Base-by-base conservation (phyloP, 2,888 invertebrate genomes). In the Lepeophtheirus nordmannii region DNA sequence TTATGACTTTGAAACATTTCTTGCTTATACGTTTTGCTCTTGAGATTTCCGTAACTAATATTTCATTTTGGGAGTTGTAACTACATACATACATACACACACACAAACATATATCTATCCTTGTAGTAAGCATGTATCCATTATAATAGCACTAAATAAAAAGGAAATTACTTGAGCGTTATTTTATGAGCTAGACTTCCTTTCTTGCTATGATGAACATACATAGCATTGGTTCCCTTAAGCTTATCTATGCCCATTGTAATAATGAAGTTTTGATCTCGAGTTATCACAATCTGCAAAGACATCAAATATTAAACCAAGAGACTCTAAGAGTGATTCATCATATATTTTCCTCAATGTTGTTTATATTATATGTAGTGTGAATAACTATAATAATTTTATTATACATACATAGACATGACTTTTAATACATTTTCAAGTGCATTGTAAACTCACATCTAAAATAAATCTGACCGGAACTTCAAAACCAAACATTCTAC, bases 151-250 rank as follows among this genome's bases (percentile, higher is more conserved):
- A 30, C 30, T 22, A 10, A 60, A 60, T 23, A 38, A 37, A 17
- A 60, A 23, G 30, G 20, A 20, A 38, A 20, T 20, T 62, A 62
- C 62, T 62, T 62, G 10, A 62, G 40, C 14, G 20, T 23, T 17
- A 62, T 40, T 40, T 62, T 62, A 40, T 62, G 62, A 11, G 39
- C 14, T 20, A 62, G 23, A 37, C 30, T 20, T n/a, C 62, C 62
- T 62, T 62, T 62, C 17, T 38, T 62, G 39, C 17, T 10, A 40
- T 62, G 62, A 23, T 39, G 40, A 10, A 62, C 62, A 38, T 20
- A 39, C 1, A 62, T 10, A 40, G 9, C 38, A 11, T 41, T 20
- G 17, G 20, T 62, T n/a, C 39, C 41, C 8, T 62, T 62, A 17
- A 40, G n/a, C 40, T 40, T 62, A 20, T 62, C 62, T 10, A 39